Percentiles rank a stretch among this genome's conserved stretches.
Conservation (phyloP, 2,797 vertebrate species). For the Thunnus albacares region DNA sequence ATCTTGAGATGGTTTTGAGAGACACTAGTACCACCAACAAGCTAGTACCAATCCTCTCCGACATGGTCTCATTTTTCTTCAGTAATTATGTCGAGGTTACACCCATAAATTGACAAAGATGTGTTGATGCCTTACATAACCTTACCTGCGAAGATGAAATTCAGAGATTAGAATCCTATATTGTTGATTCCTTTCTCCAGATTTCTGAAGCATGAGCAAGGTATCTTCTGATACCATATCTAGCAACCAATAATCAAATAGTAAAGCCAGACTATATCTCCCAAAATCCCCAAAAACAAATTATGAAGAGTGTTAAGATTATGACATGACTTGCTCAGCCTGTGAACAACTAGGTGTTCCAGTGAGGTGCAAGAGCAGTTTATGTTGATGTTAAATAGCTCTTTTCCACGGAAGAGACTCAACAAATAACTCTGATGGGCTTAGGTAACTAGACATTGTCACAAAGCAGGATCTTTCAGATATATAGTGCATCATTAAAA, state of each 20-base stretch:
- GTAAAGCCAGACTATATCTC: background rate
- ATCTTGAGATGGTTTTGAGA: background rate
- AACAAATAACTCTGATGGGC: too few relatives aligned
- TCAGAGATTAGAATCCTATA: background rate
- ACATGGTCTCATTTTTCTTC: background rate
- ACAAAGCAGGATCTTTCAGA: too few relatives aligned
- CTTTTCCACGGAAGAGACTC: too few relatives aligned
- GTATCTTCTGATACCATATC: background rate
- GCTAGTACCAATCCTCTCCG: background rate
- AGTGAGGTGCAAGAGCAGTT: too few relatives aligned
- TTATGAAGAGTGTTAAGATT: too few relatives aligned
- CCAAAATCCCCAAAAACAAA: background rate
- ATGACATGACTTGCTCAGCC: background rate
- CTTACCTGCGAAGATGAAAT: conserved; percentile 33
- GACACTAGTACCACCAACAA: background rate
- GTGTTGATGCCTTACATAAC: background rate
- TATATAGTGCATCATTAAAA: too few relatives aligned
- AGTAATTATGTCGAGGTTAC: background rate
- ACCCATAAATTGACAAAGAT: background rate
- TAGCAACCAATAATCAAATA: background rate
- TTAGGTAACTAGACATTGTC: too few relatives aligned
- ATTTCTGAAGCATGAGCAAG: conserved; percentile 1
- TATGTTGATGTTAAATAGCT: too few relatives aligned
- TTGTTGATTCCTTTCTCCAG: background rate
- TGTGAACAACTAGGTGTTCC: background rate